Evolutionary conservation across 2,113 vertebrate genomes (phyloP).

Genomic region (Toxostoma redivivum): DNA sequence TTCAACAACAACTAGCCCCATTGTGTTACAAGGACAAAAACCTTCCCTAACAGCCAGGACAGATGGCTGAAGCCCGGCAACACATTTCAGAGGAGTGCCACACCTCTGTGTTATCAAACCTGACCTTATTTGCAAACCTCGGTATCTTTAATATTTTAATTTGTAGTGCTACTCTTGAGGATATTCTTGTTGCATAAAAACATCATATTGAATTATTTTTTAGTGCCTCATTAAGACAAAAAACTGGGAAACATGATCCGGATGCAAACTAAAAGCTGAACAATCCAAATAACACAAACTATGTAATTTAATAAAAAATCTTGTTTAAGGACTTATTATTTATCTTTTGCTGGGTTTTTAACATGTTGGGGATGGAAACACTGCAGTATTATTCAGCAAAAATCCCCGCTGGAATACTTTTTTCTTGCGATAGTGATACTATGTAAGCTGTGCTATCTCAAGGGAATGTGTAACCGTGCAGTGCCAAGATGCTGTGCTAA

Average conservation of each 20-base stretch:
- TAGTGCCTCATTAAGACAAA: background rate
- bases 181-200: background rate
- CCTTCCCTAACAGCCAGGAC: background rate
- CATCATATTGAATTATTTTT: background rate
- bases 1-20: background rate
- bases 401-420: background rate
- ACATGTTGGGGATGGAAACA: background rate
- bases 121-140: background rate
- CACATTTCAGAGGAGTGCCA: background rate
- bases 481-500: background rate
- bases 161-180: background rate
- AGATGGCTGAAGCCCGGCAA: background rate
- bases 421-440: background rate
- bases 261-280: background rate
- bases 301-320: background rate
- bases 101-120: background rate
- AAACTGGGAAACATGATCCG: background rate
- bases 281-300: background rate
- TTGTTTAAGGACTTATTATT: background rate
- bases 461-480: background rate
- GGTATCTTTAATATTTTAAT: background rate
- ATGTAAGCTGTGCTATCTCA: background rate
- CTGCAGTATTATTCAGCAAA: background rate
- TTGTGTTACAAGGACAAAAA: slow-evolving; percentile 14
- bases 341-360: background rate